These are phyloP conservation scores for Parapsyche elsis DNA, from an alignment of 1,140 invertebrate species.

Conservation along the genomic window DNA sequence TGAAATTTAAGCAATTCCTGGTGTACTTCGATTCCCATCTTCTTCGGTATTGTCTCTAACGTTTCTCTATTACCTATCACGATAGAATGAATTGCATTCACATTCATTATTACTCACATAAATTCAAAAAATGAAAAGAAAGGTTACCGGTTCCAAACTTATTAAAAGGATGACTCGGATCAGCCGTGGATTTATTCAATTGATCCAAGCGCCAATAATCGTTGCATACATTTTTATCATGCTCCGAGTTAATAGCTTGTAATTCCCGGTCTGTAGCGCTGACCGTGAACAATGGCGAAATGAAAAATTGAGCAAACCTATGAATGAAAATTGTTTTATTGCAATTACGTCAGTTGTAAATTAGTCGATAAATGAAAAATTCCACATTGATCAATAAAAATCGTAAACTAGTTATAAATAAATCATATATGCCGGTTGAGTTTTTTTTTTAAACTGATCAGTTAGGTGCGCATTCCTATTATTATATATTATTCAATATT, in stretches of 20 bases:
- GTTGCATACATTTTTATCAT: constrained; percentile 91
- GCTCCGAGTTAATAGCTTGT: constrained; percentile 95
- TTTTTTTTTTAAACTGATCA: too few species aligned
- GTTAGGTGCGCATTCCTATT: too few species aligned
- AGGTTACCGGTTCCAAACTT: constrained; percentile 89
- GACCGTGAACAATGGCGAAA: constrained; percentile 91
- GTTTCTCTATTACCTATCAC: constrained; percentile 82
- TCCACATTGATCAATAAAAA: too few species aligned
- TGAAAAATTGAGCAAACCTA: constrained; percentile 97
- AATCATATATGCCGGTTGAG: too few species aligned
- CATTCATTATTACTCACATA: background rate
- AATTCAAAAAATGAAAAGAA: background rate
- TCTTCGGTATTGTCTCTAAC: constrained; percentile 81
- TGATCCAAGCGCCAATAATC: constrained; percentile 91
- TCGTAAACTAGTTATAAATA: too few species aligned
- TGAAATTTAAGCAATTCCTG: constrained; percentile 93
- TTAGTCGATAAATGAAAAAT: too few species aligned
- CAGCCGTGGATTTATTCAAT: constrained; percentile 83
- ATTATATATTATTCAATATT: background rate
- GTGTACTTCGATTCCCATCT: constrained; percentile 83
- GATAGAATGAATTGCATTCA: background rate
- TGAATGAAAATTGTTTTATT: constrained; percentile 13
- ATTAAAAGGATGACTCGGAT: constrained; percentile 83
- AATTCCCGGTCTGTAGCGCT: constrained; percentile 91
- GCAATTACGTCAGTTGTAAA: too few species aligned